These are phyloP conservation scores for Sebastes flavidus DNA, from an alignment of 2,797 vertebrate genomes.

Conservation along the genomic window DNA sequence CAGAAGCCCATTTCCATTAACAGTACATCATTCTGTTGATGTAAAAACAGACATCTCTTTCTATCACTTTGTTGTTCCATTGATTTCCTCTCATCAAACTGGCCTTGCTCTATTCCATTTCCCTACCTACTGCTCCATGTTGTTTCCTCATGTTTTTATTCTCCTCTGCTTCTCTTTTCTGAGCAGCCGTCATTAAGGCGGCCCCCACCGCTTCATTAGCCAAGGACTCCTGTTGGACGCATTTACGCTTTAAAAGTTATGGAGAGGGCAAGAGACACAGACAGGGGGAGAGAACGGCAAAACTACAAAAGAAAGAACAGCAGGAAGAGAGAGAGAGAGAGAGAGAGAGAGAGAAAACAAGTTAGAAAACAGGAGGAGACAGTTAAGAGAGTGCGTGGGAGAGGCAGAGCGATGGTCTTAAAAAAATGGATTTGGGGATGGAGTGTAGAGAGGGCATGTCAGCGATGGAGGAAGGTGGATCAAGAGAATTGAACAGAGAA, in stretches of 20 bases:
- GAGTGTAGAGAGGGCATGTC: neutral
- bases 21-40: neutral
- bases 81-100: neutral
- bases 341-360: too few species aligned
- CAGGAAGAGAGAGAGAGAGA: neutral
- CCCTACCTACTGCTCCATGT: neutral
- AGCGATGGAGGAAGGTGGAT: neutral
- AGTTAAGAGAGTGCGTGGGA: neutral
- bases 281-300: neutral
- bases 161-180: neutral
- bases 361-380: neutral
- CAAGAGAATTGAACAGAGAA: neutral
- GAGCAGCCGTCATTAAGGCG: neutral
- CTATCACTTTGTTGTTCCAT: neutral
- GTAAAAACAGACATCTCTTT: neutral
- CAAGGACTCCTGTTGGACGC: neutral
- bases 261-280: neutral
- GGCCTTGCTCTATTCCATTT: neutral
- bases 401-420: neutral
- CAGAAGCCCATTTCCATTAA: neutral
- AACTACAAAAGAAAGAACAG: neutral
- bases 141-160: neutral
- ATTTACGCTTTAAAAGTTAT: constrained; percentile 31
- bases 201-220: neutral
- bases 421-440: neutral